Evolutionary conservation across 1,140 invertebrate genomes (phyloP).

Genomic region (Lethrus apterus): DNA sequence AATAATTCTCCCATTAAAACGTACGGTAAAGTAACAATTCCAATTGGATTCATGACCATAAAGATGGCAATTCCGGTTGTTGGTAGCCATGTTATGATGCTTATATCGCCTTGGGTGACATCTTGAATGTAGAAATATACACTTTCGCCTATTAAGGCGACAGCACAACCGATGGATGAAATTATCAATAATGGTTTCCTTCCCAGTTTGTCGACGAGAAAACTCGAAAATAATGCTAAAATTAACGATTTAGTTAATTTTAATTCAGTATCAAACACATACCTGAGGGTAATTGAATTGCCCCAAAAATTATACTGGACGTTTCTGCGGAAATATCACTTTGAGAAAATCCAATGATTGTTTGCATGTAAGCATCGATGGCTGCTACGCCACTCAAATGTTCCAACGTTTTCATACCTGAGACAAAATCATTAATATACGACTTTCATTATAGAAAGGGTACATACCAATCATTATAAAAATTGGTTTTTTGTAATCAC

Average conservation of each 20-base stretch:
- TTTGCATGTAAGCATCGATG: slow-evolving; percentile 63
- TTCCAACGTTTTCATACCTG: slow-evolving; percentile 49
- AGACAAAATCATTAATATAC: no score
- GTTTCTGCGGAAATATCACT: slow-evolving; percentile 43
- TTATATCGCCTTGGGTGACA: slow-evolving; percentile 30
- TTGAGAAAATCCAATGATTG: slow-evolving; percentile 49
- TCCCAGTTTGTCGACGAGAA: slow-evolving; percentile 60
- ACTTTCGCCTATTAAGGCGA: slow-evolving; percentile 47
- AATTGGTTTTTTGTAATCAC: not conserved
- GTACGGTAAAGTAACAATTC: slow-evolving; percentile 60
- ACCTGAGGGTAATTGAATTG: slow-evolving; percentile 55
- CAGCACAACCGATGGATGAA: slow-evolving; percentile 48
- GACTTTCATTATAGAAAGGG: no score
- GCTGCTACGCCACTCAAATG: slow-evolving; percentile 62
- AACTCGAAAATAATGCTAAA: slow-evolving; percentile 52
- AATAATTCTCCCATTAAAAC: slow-evolving; percentile 66
- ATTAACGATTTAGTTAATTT: not conserved
- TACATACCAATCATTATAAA: slow-evolving; percentile 13
- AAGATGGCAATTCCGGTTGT: slow-evolving; percentile 57
- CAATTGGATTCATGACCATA: slow-evolving; percentile 59
- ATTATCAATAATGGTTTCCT: slow-evolving; percentile 59
- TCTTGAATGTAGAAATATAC: slow-evolving; percentile 53
- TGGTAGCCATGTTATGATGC: slow-evolving; percentile 50
- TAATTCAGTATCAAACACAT: no score
- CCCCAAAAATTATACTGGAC: slow-evolving; percentile 54